Base-by-base conservation (phyloP, 2,113 vertebrate genomes). In the Nyctibius bracteatus region DNA sequence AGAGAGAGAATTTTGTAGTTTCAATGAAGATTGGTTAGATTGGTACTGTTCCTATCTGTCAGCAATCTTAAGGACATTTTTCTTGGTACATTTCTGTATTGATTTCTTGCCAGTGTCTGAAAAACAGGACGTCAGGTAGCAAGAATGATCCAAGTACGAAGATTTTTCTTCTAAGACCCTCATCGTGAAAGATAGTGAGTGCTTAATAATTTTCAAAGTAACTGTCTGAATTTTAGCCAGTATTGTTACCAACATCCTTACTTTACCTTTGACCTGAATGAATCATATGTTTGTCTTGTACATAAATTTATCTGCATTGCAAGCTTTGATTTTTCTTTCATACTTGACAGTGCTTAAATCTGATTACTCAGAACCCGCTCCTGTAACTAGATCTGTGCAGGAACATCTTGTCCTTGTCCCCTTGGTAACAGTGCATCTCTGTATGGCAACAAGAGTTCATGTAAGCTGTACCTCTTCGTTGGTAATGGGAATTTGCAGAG, bases 381-480 rank as follows among this genome's bases (percentile, higher is more conserved):
- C 51, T 83, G 51, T 89, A 95, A 95, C 70, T 73, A 71, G 57
- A 86, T 90, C 92, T 90, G 54, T 78, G 86, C 33, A 73, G 75
- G 93, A 93, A 96, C 85, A 96, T 71, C 79, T 59, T 92, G 79
- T 96, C 78, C 85, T 90, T 86, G 67, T 96, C 75, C 88, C 92
- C 88, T 94, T 95, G 86, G 88, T 86, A 94, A 95, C 95, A 94
- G 72, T 58, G 61, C 63, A 68, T 88, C 68, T 97, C 67, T 67
- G 68, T 78, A 47, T 49, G 91, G 78, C 86, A 96, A 86, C 59
- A 59, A 81, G 59, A 86, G 84, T 85, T 91, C 82, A 86, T 28
- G 37, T 47, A 81, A 92, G 43, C 37, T 83, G 46, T 27, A 79
- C 16, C 10, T 65, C 55, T 62, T 63, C 0, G 1, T 17, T 81